phyloP scores from a whole-genome alignment of 2,113 vertebrate genomes.

The Esox niger region DNA sequence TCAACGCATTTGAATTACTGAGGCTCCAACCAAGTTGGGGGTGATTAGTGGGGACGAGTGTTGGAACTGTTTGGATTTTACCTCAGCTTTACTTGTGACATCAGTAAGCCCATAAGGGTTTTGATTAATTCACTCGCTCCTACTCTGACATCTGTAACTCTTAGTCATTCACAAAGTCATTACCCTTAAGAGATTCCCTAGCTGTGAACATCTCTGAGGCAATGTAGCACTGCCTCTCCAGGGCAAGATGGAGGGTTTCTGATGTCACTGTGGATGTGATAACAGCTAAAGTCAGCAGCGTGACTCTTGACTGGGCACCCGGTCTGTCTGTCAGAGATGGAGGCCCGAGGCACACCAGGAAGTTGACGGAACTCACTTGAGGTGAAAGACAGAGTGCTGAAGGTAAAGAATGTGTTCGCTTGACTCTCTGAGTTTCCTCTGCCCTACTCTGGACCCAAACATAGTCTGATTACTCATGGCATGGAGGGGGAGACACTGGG shows the following conservation, averaged over 20 bases:
- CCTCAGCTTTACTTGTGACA: neutral
- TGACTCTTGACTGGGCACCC: slow-evolving; percentile 48
- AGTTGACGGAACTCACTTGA: slow-evolving; percentile 10
- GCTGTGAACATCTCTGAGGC: neutral
- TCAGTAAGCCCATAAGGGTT: neutral
- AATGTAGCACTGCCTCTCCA: slow-evolving; percentile 12
- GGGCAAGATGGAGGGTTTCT: slow-evolving; percentile 19
- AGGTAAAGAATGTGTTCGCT: slow-evolving; percentile 49
- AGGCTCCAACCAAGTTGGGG: too few species aligned
- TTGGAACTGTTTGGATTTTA: too few species aligned
- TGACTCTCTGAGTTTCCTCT: slow-evolving; percentile 14
- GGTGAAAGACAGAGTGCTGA: slow-evolving; percentile 58
- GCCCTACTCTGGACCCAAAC: slow-evolving; percentile 23
- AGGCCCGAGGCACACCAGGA: slow-evolving; percentile 37
- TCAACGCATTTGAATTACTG: too few species aligned
- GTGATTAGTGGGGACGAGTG: too few species aligned
- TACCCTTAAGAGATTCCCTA: neutral
- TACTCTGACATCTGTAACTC: neutral
- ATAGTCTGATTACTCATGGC: slow-evolving; percentile 15
- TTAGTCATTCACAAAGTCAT: neutral
- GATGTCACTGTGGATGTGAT: slow-evolving; percentile 43
- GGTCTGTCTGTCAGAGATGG: slow-evolving; percentile 41
- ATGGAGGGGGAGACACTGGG: too few species aligned
- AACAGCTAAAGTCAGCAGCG: slow-evolving; percentile 60
- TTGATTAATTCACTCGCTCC: too few species aligned